phyloP scores from a whole-genome alignment of 2,888 invertebrate genomes.

The Latheticus oryzae region DNA sequence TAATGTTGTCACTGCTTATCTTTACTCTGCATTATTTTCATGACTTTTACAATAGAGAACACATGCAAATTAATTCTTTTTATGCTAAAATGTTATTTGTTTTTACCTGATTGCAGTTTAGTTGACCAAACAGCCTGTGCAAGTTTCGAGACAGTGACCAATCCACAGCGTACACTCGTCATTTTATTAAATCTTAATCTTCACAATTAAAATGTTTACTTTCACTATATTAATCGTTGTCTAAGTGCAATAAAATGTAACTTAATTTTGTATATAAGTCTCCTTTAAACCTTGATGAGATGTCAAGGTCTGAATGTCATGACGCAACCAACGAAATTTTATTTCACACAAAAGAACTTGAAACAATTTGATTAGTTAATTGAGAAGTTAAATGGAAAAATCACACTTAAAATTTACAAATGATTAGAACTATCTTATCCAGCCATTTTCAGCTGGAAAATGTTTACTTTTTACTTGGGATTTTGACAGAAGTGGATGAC shows the following conservation, averaged over 20 bases:
- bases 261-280: constrained; percentile 36
- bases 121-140: constrained; percentile 59
- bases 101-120: constrained; percentile 63
- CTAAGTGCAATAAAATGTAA: constrained; percentile 28
- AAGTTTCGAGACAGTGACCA: constrained; percentile 64
- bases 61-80: too few relatives aligned
- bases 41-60: too few relatives aligned
- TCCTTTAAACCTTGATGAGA: constrained; percentile 54
- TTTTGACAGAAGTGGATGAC: constrained; percentile 33
- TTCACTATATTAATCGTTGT: constrained; percentile 25
- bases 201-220: constrained; percentile 35
- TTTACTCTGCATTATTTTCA: too few relatives aligned
- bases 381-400: too few relatives aligned
- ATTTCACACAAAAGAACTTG: neutral
- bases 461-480: constrained; percentile 25
- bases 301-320: constrained; percentile 60
- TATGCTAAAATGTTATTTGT: too few relatives aligned
- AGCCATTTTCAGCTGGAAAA: constrained; percentile 23
- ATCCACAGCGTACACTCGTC: constrained; percentile 65
- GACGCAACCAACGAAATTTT: constrained; percentile 51
- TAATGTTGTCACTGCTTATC: too few relatives aligned
- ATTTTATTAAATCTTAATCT: constrained; percentile 49
- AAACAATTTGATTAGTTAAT: neutral
- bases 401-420: too few relatives aligned
- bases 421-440: too few relatives aligned